These are phyloP conservation scores for Heterohyrax brucei DNA, from an alignment of 2,797 vertebrate genomes.

Conservation along the genomic window DNA sequence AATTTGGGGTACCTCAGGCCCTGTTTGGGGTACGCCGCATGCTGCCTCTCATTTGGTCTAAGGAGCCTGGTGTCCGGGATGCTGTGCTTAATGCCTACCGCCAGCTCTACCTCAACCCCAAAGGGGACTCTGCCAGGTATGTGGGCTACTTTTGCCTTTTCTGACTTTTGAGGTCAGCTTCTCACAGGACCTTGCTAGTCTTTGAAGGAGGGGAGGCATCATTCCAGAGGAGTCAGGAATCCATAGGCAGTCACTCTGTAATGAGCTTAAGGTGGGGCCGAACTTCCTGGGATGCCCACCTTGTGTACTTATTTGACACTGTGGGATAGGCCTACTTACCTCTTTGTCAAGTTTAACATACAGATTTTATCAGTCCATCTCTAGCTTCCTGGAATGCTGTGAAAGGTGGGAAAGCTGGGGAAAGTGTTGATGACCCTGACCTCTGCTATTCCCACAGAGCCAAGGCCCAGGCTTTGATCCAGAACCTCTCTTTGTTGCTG, in stretches of 20 bases:
- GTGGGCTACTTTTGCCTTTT: not conserved
- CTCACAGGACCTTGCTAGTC: not conserved
- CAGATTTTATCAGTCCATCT: not conserved
- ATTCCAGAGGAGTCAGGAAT: not conserved
- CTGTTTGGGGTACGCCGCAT: slow-evolving; percentile 96
- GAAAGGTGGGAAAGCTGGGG: not conserved
- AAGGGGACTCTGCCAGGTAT: slow-evolving; percentile 92
- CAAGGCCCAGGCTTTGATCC: slow-evolving; percentile 94
- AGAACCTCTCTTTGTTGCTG: slow-evolving; percentile 95
- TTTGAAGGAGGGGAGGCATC: not conserved
- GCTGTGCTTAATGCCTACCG: slow-evolving; percentile 96
- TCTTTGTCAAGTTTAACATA: not conserved
- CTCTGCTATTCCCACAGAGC: slow-evolving; percentile 89
- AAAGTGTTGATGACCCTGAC: not conserved
- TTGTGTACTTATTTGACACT: not conserved
- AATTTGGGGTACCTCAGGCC: slow-evolving; percentile 96
- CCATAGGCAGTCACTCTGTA: not conserved
- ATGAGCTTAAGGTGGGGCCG: not conserved
- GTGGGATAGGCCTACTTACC: not conserved
- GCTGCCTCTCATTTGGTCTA: slow-evolving; percentile 97
- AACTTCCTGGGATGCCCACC: not conserved
- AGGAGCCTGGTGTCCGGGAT: slow-evolving; percentile 96
- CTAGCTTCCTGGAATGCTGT: not conserved
- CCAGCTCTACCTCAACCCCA: slow-evolving; percentile 95
- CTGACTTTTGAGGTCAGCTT: not conserved